Base-by-base conservation (phyloP, 2,888 invertebrate species). In the Clistopyga incitator region DNA sequence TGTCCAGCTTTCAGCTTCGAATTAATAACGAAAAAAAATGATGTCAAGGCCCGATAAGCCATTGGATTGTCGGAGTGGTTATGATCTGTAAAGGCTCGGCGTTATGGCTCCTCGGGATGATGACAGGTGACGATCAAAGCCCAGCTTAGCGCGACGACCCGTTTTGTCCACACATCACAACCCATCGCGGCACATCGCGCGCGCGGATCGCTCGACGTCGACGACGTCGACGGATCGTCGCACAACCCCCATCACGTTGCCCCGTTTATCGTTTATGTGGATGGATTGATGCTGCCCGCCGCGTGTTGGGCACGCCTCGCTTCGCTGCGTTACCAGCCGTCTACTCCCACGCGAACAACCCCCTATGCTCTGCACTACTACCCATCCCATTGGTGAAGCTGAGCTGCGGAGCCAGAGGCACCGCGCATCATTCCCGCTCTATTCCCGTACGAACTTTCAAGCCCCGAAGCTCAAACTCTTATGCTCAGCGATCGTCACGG, bases 291-390 rank as follows among this genome's bases (percentile, higher is more conserved):
- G 91, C 92, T 90, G 92, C 89, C 90, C 90, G 90, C 88, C 89
- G 91, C 92, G 92, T 92, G 92, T 92, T 89, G 90, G 91, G 92
- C 92, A 92, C 91, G 90, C 90, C 90, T 92, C 91, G 92, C 90
- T 91, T 90, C 92, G 90, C 89, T 91, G 92, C 91, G 90, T 90
- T 89, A 91, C 91, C 91, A 91, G 90, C 91, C 94, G 95, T 94
- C 94, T 93, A 93, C 91, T 92, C 94, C 93, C 94, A 93, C 93
- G 91, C 92, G 89, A 91, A 90, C 89, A 82, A 71, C 61, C 81
- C 86, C 84, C 75, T 84, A 81, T 84, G 81, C 81, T 86, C 86
- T 86, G 86, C 78, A 86, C 79, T 80, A 78, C 77, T 29, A 29
- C 59, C 77, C 64, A 82, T 29, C 79, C 56, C 74, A 90, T 90